Percentiles rank a stretch among this genome's conserved stretches.
Evolutionary conservation across 2,888 invertebrate genomes (phyloP).

Genomic region (Eupithecia inturbata): DNA sequence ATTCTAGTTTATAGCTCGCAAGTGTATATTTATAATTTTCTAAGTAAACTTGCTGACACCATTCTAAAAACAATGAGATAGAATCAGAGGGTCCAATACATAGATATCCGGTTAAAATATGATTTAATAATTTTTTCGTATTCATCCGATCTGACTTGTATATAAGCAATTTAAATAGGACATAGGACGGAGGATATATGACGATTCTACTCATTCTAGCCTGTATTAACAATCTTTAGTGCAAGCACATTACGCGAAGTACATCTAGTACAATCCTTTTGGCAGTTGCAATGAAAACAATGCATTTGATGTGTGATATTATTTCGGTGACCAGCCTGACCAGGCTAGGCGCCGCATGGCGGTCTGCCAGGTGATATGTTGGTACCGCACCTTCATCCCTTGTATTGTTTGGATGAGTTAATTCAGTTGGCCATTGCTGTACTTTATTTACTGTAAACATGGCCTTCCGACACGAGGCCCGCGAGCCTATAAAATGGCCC

Average conservation of each 20-base stretch:
- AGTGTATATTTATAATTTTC: no score
- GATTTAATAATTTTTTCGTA: no score
- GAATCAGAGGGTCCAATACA: no score
- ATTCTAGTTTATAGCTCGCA: no score
- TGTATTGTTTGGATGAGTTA: neutral
- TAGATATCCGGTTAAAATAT: no score
- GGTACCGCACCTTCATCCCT: neutral
- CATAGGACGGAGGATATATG: no score
- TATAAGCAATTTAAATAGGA: no score
- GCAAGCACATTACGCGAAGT: neutral
- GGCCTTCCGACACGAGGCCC: no score
- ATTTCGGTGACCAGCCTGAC: slow-evolving; percentile 41
- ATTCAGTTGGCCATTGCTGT: neutral
- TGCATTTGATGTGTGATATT: slow-evolving; percentile 45
- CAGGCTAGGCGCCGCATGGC: slow-evolving; percentile 53
- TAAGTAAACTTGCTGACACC: neutral
- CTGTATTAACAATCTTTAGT: neutral
- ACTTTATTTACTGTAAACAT: no score
- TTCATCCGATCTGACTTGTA: no score
- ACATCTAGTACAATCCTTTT: slow-evolving; percentile 38
- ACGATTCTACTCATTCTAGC: neutral
- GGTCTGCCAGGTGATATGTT: slow-evolving; percentile 46
- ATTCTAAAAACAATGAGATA: no score
- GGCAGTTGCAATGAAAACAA: slow-evolving; percentile 52
- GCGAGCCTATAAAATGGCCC: neutral